Percentiles rank a stretch among this genome's conserved stretches.
These are phyloP conservation scores for Acleris cristana DNA, from an alignment of 2,888 invertebrate species.

Conservation along the genomic window DNA sequence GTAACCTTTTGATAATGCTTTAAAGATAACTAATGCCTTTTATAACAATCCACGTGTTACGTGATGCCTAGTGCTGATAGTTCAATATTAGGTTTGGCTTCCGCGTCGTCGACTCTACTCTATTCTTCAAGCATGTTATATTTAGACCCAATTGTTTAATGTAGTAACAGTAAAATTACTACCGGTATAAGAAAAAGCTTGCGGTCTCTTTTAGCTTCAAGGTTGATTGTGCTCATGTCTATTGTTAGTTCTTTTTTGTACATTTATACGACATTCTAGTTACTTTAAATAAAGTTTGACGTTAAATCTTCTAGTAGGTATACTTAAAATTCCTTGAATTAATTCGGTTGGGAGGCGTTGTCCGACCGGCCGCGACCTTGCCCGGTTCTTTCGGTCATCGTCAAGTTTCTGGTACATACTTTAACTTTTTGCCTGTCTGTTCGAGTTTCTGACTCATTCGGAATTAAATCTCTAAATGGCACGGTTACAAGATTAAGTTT, in stretches of 20 bases:
- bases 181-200: slow-evolving; percentile 11
- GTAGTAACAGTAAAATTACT: slow-evolving; percentile 4
- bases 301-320: neutral
- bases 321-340: slow-evolving; percentile 40
- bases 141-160: slow-evolving; percentile 15
- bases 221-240: neutral
- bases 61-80: slow-evolving; percentile 13
- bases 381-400: slow-evolving; percentile 63
- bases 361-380: slow-evolving; percentile 74
- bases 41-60: slow-evolving; percentile 13
- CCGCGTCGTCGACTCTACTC: slow-evolving; percentile 4
- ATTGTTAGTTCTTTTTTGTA: neutral
- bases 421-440: slow-evolving; percentile 63
- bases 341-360: slow-evolving; percentile 67
- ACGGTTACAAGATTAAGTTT: slow-evolving; percentile 16
- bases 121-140: slow-evolving; percentile 1
- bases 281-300: neutral
- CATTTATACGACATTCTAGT: neutral
- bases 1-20: slow-evolving; percentile 52
- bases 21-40: slow-evolving; percentile 37
- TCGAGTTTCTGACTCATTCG: slow-evolving; percentile 66
- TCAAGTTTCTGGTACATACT: slow-evolving; percentile 55
- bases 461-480: slow-evolving; percentile 24
- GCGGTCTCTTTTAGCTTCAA: slow-evolving; percentile 1
- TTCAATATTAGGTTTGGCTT: slow-evolving; percentile 25